Evolutionary conservation across 2,113 vertebrate genomes (phyloP), one percentile per base, ranked within the genome.

Genomic region (Mastomys natalensis): DNA sequence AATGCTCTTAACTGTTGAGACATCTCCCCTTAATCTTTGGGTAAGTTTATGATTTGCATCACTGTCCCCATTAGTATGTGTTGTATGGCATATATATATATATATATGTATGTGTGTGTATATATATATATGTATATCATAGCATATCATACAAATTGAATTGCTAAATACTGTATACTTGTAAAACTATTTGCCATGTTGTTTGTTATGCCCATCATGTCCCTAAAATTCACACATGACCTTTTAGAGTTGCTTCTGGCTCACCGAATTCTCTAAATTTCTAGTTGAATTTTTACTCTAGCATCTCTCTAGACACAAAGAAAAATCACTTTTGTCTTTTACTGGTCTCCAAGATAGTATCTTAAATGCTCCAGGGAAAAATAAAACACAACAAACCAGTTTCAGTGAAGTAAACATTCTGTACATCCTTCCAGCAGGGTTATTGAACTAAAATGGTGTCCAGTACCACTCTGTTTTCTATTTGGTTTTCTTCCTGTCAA

Each of bases 381-480:
- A 80, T 88, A 96, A 97, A 96, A 93, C 19, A 85, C 68, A 95
- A 87, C 53, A 89, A 87, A 96, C 70, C 45, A 68, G 73, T 91
- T 34, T 55, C 66, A 76, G 37, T 29, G 91, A 95, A 89, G 22
- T 85, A 78, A 92, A 89, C 4, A 64, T 45, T 51, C 22, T 19
- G 78, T 13, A 24, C 15, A 70, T 74, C 16, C 68, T 87, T 66
- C 62, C 12, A 73, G 58, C 11, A 19, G 45, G 37, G 22, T 11
- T 62, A 62, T 1, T 89, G 15, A 13, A 48, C 21, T 40, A 90
- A 95, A 95, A 86, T 77, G n/a, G 12, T 37, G 19, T 51, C 40
- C 40, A 81, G 15, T 26, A 7, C 34, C 53, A 81, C 19, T 53
- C 37, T 9, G 53, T 87, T 85, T 51, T 16, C 15, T 80, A 3